Conservation (phyloP, 2,888 invertebrate genomes). For the Drosophila antonietae region DNA sequence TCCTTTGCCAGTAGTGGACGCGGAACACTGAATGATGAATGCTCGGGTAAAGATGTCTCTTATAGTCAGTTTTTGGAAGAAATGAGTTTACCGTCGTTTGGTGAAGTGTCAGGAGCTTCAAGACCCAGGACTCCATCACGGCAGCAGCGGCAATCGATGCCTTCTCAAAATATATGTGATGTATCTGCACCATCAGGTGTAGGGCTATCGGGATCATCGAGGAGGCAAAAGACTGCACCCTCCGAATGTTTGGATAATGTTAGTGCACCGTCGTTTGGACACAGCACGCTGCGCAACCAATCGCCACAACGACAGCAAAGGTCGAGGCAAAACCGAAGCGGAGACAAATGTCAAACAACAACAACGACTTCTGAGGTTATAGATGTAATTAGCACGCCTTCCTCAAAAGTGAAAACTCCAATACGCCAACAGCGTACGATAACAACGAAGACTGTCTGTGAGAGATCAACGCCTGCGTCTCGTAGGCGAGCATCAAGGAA, state of each 20-base stretch:
- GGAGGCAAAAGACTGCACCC: slow-evolving; percentile 3
- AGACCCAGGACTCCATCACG: too few species aligned
- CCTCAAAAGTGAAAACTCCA: background rate
- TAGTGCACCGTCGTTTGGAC: slow-evolving; percentile 20
- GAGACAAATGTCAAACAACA: background rate
- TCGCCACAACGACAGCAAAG: background rate
- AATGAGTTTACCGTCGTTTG: too few species aligned
- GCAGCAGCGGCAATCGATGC: background rate
- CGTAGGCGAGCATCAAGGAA: background rate
- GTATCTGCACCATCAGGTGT: background rate
- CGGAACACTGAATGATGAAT: background rate
- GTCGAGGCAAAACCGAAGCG: background rate
- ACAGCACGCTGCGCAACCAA: slow-evolving; percentile 9
- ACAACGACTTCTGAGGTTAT: slow-evolving; percentile 16
- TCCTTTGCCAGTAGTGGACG: background rate
- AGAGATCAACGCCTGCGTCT: slow-evolving; percentile 12
- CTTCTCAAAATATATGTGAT: slow-evolving; percentile 12
- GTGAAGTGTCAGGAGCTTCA: too few species aligned
- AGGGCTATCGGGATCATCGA: slow-evolving; percentile 2
- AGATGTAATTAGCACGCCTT: slow-evolving; percentile 16
- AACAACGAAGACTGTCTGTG: background rate
- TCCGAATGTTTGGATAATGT: slow-evolving; percentile 18
- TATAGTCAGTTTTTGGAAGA: too few species aligned
- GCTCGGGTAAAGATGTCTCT: background rate
- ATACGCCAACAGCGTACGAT: slow-evolving; percentile 4